phyloP scores from a whole-genome alignment of 2,888 invertebrate species.

The Ophioninae sp. region DNA sequence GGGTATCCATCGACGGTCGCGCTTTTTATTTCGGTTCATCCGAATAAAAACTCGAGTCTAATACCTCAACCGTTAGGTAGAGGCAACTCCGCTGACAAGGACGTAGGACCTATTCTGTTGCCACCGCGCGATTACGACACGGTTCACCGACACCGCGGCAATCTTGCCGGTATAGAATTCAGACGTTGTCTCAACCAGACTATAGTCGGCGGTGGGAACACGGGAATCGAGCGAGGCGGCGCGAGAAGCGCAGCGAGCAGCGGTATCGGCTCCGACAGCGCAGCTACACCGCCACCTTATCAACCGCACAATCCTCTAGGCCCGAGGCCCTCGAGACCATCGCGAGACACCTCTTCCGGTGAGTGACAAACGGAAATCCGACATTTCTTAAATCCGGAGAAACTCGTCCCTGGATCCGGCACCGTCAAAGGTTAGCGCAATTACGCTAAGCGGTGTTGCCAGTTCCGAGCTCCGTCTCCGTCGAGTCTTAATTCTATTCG shows the following conservation, averaged over 20 bases:
- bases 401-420: not conserved
- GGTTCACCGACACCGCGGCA: slow-evolving; percentile 90
- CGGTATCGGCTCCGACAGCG: slow-evolving; percentile 94
- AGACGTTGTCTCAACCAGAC: slow-evolving; percentile 88
- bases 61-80: slow-evolving; percentile 70
- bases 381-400: not conserved
- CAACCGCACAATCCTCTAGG: slow-evolving; percentile 76
- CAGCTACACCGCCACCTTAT: slow-evolving; percentile 87
- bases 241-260: slow-evolving; percentile 89
- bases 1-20: slow-evolving; percentile 68
- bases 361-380: slow-evolving; percentile 59
- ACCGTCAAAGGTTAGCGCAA: too few species aligned
- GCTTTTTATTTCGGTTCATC: not conserved
- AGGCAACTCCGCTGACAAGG: slow-evolving; percentile 78
- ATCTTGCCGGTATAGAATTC: slow-evolving; percentile 88
- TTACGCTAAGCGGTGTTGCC: not conserved
- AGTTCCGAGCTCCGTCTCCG: not conserved
- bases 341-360: slow-evolving; percentile 80
- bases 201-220: slow-evolving; percentile 83
- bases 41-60: not conserved
- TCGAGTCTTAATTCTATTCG: too few species aligned
- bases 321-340: slow-evolving; percentile 78
- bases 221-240: slow-evolving; percentile 75
- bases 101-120: slow-evolving; percentile 88
- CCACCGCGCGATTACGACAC: slow-evolving; percentile 98